Evolutionary conservation across 2,797 vertebrate genomes (phyloP), one percentile per base, ranked within the genome.

Genomic region (Pangasius larnaudii): DNA sequence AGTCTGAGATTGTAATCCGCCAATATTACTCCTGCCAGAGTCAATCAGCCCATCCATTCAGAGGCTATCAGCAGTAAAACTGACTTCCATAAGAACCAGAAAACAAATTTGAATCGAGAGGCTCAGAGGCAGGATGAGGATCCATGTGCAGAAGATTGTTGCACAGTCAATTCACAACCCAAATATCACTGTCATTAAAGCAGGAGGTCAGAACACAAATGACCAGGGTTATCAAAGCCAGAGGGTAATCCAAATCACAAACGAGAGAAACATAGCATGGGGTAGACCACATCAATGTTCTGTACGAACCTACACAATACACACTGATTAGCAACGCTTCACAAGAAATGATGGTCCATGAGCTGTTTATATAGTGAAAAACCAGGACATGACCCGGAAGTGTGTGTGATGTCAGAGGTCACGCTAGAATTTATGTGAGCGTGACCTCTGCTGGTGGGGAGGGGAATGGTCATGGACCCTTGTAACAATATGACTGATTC

Each of bases 1-100:
- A 74, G 85, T 78, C 42, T 59, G 71, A 79, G 49, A 75, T 84
- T 84, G 59, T 86, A 89, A 86, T 75, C 69, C 30, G 18, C 59
- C 58, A 65, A 77, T 79, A 77, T 84, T 61, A 33, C 53, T 86
- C 69, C 27, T 78, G 84, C 84, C 85, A 78, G 72, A 79, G 72
- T 86, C 88, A 46, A 74, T 30, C 74, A 69, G 14, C 63, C 11
- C 30, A 85, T 74, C 67, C 2, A 22, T 82, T 63, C 51, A 84
- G 22, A 53, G 22, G 56, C 42, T 27, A 72, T 16, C 77, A 88
- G 67, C 78, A 77, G 49, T 78, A 53, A 81, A 87, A 61, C 33
- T 77, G 30, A 22, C 14, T 88, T 85, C 53, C 61, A 33, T 53
- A 22, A 16, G 63, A 85, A 85, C 59, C 49, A 46, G n/a, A 77